Evolutionary conservation across 2,888 invertebrate genomes (phyloP), one percentile per base, ranked within the genome.

Genomic region (Sarcophaga subvicina): DNA sequence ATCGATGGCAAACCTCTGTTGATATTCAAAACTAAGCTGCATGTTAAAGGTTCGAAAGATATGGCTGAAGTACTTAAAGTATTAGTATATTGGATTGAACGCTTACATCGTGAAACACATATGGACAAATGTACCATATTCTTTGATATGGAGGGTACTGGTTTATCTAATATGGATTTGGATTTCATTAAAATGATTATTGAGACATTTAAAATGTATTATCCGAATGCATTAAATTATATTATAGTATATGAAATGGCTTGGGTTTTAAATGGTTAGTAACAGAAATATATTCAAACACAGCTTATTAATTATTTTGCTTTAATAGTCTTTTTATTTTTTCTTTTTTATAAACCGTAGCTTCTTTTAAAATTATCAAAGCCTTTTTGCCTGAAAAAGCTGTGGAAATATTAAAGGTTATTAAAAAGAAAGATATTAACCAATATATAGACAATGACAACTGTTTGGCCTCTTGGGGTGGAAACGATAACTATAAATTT

Each of bases 161-260:
- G 98, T 0, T 90, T 98, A 2, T 95, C 96, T 11, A 98, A 98
- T 91, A 95, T 98, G 95, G 99, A 99, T 92, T 96, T 98, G 96
- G 98, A 98, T 47, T 95, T 98, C 83, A 97, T 97, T 0, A 97
- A 97, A 91, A 98, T 97, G 91, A 94, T 98, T 87, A 98, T 99
- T 88, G 96, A 95, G 27, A 94, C 98, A 27, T 97, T 98, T 91
- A 98, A 98, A 92, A 94, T 95, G 25, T 98, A 98, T 91, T 99
- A 98, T 93, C 99, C 99, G 0, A 95, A 95, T 92, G 96, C 97
- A 91, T 93, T 98, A 87, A 98, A 98, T 90, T 97, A 98, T 91
- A 98, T 99, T 89, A 94, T 99, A 59, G 96, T 99, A 78, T 98
- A 95, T 92, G 98, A 99, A 92, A 97, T 99, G 97, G 98, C 98